Evolutionary conservation across 2,797 vertebrate species (phyloP).

Genomic region (Novumbra hubbsi): DNA sequence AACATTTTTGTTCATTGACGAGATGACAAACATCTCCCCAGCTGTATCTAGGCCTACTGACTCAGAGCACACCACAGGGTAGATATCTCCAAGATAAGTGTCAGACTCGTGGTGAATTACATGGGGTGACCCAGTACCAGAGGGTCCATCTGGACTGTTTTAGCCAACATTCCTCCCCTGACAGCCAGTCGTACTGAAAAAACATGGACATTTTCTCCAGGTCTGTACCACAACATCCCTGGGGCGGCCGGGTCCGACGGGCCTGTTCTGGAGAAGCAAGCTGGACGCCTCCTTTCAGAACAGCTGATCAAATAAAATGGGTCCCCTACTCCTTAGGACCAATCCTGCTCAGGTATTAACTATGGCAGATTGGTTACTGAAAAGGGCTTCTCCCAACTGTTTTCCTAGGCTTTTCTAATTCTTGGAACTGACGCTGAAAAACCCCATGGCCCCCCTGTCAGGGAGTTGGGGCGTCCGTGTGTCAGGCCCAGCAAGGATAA

Average conservation of each 20-base stretch:
- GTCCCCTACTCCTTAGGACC: neutral
- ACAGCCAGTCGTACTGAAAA: conserved; percentile 33
- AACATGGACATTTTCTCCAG: conserved; percentile 31
- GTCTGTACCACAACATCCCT: conserved; percentile 39
- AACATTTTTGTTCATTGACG: neutral
- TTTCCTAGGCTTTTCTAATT: conserved; percentile 14
- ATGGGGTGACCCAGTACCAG: conserved; percentile 38
- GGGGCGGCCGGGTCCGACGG: conserved; percentile 14
- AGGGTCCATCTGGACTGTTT: conserved; percentile 49
- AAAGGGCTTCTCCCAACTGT: conserved; percentile 1
- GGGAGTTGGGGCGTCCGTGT: conserved; percentile 19
- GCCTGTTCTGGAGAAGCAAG: conserved; percentile 36
- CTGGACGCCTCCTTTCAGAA: conserved; percentile 17
- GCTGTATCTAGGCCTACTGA: conserved; percentile 12
- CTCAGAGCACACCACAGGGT: conserved; percentile 21
- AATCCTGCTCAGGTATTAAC: neutral
- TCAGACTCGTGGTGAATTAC: conserved; percentile 35
- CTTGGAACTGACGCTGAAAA: conserved; percentile 13
- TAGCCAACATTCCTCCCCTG: conserved; percentile 44
- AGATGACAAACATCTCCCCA: neutral
- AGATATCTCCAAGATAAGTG: conserved; percentile 32
- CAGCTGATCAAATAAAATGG: conserved; percentile 54
- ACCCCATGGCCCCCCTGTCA: conserved; percentile 17
- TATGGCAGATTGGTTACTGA: conserved; percentile 24
- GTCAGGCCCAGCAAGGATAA: conserved; percentile 21